These are phyloP conservation scores for Cheirogaleus major DNA, from an alignment of 2,797 vertebrate genomes.

Conservation along the genomic window DNA sequence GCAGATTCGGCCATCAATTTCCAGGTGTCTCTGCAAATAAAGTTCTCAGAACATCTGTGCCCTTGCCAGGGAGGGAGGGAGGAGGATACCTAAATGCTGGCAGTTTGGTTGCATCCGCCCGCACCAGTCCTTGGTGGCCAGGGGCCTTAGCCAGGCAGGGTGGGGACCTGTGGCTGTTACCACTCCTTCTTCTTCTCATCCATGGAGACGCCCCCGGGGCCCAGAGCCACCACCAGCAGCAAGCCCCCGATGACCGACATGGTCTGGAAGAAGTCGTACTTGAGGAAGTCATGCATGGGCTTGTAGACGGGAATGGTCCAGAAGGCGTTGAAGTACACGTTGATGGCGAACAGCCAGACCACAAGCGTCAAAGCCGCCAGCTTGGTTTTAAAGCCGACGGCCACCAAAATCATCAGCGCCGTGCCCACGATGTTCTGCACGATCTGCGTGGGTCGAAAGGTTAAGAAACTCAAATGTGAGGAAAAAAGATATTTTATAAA, in stretches of 20 bases:
- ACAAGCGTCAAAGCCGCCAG: conserved; percentile 97
- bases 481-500: not conserved
- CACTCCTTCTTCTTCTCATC: conserved; percentile 99
- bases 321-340: conserved; percentile 99
- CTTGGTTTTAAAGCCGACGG: conserved; percentile 98
- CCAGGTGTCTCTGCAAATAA: conserved; percentile 82
- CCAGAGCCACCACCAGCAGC: conserved; percentile 96
- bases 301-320: conserved; percentile 97
- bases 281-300: conserved; percentile 99
- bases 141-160: conserved; percentile 67
- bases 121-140: conserved; percentile 77
- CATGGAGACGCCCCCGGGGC: conserved; percentile 98
- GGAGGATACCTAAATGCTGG: conserved; percentile 75
- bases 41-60: conserved; percentile 85
- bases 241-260: conserved; percentile 98
- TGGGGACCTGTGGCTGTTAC: conserved; percentile 85
- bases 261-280: conserved; percentile 99
- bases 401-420: conserved; percentile 96
- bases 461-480: not conserved
- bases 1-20: conserved; percentile 64
- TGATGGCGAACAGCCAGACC: conserved; percentile 96
- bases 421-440: conserved; percentile 98
- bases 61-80: conserved; percentile 79
- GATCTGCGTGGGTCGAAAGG: conserved; percentile 86
- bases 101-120: conserved; percentile 79